Base-by-base conservation (phyloP, 2,113 vertebrate species). In the Pangasianodon gigas region DNA sequence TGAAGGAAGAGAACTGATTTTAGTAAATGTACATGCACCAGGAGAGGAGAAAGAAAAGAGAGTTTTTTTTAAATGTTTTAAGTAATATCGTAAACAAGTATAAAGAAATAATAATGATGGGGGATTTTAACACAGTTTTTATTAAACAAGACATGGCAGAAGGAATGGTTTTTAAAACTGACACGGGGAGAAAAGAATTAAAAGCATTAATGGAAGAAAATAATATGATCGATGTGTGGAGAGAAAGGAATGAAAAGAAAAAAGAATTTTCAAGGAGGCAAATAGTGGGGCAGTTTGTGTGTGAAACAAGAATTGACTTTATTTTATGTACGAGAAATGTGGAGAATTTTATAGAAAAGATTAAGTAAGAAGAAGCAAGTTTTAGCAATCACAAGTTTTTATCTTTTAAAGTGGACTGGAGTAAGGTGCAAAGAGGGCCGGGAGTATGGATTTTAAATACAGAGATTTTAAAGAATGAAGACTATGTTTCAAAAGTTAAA, bases 341-440 rank as follows among this genome's bases (percentile, higher is more conserved):
- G 32, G 79, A 46, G n/a, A 19, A 21, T 4, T 19, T 13, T 13
- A 75, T 85, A 13, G 16, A 26, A 24, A 89, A 48, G 32, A 44
- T 85, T 1, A 29, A n/a, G 1, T 65, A 85, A 37, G 71, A 89
- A 32, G 44, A 54, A 52, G 60, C 41, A 16, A 60, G 13, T 21
- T 62, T 54, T 51, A 89, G 74, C 21, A 56, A 90, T 81, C 89
- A 89, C 6, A 21, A 58, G 54, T 80, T 62, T 80, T 62, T 80
- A 44, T 48, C 29, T 19, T 10, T 41, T 24, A 48, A 18, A 2
- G 37, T 88, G 10, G 29, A 83, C 65, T 83, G 80, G n/a, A 81
- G 0, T 48, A 44, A 82, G 32, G 46, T 6, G 29, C 16, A 81
- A n/a, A 81, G 74, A 69, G 87, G 79, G 0, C 60, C 46, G 8